Evolutionary conservation across 2,888 invertebrate species (phyloP).

Genomic region (Rugalucina vietnamica): DNA sequence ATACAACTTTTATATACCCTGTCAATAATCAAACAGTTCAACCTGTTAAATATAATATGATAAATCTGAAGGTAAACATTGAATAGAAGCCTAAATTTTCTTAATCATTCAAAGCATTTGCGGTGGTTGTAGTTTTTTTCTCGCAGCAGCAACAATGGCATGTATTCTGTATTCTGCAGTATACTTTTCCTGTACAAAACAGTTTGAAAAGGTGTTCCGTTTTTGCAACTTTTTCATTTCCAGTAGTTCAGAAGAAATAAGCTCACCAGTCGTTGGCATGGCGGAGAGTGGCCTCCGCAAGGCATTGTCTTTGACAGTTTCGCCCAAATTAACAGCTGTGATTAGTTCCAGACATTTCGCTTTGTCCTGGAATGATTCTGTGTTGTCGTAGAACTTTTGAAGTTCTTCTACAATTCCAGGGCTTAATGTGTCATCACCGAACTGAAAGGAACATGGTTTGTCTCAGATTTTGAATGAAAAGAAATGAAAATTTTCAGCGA

Average conservation of each 20-base stretch:
- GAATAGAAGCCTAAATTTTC: not conserved
- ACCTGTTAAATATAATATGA: not conserved
- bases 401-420: slow-evolving; percentile 75
- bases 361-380: slow-evolving; percentile 70
- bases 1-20: not conserved
- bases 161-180: no score
- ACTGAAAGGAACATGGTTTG: slow-evolving; percentile 62
- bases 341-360: slow-evolving; percentile 78
- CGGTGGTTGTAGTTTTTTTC: no score
- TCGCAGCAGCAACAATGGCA: no score
- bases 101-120: no score
- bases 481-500: not conserved
- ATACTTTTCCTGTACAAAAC: no score
- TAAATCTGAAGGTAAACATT: not conserved
- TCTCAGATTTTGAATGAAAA: not conserved
- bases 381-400: slow-evolving; percentile 76
- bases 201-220: no score
- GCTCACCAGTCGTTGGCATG: slow-evolving; percentile 73
- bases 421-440: slow-evolving; percentile 75
- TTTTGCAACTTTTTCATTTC: no score
- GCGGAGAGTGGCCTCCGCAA: slow-evolving; percentile 72
- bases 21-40: not conserved
- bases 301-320: slow-evolving; percentile 47
- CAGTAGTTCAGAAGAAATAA: no score
- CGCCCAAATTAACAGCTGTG: slow-evolving; percentile 70